These are phyloP conservation scores for Gracilinanus agilis DNA, from an alignment of 2,113 vertebrate species.

Conservation along the genomic window DNA sequence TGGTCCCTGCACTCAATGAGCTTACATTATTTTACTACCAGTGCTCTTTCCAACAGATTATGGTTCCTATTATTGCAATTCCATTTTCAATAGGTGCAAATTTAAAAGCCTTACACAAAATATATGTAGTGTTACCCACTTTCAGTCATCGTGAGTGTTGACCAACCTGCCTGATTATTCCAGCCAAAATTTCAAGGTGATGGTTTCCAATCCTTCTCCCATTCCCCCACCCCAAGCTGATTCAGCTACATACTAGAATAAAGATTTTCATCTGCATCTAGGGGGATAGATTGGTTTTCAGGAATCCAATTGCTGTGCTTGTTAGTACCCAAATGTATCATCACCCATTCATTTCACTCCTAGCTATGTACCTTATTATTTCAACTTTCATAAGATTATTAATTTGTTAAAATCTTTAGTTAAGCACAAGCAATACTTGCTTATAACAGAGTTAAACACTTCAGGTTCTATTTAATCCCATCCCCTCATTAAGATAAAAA, in stretches of 20 bases:
- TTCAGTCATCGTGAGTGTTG: neutral
- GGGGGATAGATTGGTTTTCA: neutral
- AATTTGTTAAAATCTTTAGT: neutral
- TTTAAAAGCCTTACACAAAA: neutral
- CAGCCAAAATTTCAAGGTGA: neutral
- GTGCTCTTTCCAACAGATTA: neutral
- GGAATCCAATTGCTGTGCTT: neutral
- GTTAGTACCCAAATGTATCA: neutral
- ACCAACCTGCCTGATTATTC: neutral
- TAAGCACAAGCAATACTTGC: neutral
- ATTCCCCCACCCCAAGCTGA: too few relatives aligned
- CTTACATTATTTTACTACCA: neutral
- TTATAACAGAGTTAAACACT: neutral
- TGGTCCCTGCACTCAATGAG: neutral
- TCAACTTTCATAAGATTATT: neutral
- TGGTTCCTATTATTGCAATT: neutral
- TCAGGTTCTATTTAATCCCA: neutral
- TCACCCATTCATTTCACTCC: neutral
- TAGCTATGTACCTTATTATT: neutral
- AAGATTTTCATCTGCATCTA: neutral
- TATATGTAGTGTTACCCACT: neutral
- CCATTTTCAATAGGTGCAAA: neutral
- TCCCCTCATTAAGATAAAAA: neutral
- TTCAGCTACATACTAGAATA: neutral
- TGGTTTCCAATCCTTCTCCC: neutral